phyloP scores from a whole-genome alignment of 2,797 vertebrate species.

The Tenualosa ilisha region DNA sequence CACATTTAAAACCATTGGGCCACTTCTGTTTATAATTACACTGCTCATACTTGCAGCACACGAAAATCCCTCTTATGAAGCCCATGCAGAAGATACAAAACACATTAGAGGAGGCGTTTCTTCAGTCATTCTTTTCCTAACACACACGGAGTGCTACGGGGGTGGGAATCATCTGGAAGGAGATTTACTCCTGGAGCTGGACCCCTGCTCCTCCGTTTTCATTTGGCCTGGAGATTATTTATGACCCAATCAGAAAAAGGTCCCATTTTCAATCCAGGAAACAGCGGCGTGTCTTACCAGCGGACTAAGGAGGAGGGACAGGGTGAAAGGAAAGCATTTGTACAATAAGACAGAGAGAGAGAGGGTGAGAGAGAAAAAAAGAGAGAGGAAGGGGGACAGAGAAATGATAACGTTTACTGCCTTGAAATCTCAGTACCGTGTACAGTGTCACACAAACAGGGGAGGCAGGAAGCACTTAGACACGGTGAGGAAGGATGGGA shows the following conservation, averaged over 20 bases:
- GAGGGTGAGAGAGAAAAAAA: neutral
- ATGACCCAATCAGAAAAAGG: slow-evolving; percentile 65
- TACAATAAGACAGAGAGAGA: neutral
- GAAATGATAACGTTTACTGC: neutral
- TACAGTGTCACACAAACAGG: neutral
- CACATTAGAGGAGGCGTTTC: neutral
- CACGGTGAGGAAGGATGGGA: neutral
- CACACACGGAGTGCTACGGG: neutral
- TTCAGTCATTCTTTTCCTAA: neutral
- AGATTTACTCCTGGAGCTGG: slow-evolving; percentile 44
- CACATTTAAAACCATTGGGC: too few species aligned
- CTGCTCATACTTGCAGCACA: neutral
- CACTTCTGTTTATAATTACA: neutral
- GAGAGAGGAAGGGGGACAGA: neutral
- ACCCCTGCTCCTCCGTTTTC: slow-evolving; percentile 50
- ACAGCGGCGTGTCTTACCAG: slow-evolving; percentile 6
- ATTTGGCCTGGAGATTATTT: slow-evolving; percentile 65
- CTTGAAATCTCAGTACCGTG: neutral
- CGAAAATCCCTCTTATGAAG: neutral
- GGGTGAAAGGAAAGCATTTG: slow-evolving; percentile 8
- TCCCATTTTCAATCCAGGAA: slow-evolving; percentile 56
- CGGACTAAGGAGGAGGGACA: slow-evolving; percentile 21
- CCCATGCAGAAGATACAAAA: neutral
- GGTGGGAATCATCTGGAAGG: neutral
- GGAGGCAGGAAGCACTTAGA: neutral